These are phyloP conservation scores for Alcis repandata DNA, from an alignment of 2,888 invertebrate genomes.

Conservation along the genomic window DNA sequence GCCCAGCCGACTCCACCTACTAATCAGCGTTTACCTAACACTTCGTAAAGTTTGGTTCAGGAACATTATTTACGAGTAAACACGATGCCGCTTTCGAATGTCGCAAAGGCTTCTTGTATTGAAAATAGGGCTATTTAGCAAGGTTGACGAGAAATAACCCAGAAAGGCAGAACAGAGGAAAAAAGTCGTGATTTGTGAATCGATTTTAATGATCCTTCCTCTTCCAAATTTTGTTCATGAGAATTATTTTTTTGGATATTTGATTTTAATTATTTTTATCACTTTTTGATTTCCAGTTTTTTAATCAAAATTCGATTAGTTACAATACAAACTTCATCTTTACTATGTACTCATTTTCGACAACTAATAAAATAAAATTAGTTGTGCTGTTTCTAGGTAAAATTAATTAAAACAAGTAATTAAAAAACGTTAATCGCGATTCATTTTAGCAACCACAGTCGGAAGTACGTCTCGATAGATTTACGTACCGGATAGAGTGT, in stretches of 20 bases:
- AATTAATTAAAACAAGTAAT: background rate
- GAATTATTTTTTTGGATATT: no score
- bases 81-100: constrained; percentile 31
- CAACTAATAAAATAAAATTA: no score
- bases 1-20: constrained; percentile 26
- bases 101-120: constrained; percentile 33
- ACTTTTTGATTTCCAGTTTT: no score
- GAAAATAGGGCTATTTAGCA: constrained; percentile 46
- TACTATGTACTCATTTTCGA: no score
- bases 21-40: constrained; percentile 25
- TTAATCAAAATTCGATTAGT: no score
- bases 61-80: constrained; percentile 29
- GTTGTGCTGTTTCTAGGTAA: no score
- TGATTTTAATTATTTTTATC: no score
- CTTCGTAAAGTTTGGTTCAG: constrained; percentile 21
- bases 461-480: background rate
- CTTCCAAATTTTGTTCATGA: no score
- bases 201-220: no score
- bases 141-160: constrained; percentile 14
- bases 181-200: no score
- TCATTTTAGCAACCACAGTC: constrained; percentile 1
- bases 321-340: no score
- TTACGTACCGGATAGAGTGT: constrained; percentile 5
- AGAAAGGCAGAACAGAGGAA: background rate
- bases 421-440: background rate